These are phyloP conservation scores for Climacteris rufus DNA, from an alignment of 2,113 vertebrate species.

Conservation along the genomic window DNA sequence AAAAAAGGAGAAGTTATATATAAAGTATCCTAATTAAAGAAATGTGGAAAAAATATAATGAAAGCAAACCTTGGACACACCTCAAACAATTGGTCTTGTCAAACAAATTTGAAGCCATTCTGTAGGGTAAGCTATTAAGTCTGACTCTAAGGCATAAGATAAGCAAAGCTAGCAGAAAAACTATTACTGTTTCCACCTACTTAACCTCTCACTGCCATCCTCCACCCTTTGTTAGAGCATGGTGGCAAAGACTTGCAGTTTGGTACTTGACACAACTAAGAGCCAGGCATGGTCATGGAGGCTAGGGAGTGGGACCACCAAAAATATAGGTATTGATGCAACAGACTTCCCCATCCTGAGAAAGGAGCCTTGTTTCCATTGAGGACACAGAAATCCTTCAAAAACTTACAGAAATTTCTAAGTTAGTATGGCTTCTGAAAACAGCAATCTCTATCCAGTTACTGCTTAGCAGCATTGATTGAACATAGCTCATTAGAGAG, in stretches of 20 bases:
- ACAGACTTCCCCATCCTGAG: background rate
- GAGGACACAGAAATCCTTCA: background rate
- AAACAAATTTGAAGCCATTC: background rate
- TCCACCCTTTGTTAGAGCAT: background rate
- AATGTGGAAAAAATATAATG: background rate
- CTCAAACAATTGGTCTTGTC: background rate
- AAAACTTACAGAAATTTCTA: background rate
- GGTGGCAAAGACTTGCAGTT: background rate
- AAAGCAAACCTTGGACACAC: background rate
- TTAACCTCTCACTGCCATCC: background rate
- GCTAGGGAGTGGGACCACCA: background rate
- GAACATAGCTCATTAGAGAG: background rate
- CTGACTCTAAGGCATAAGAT: background rate
- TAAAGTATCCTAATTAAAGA: background rate
- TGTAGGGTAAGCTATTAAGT: background rate
- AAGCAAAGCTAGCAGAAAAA: background rate
- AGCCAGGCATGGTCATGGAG: background rate
- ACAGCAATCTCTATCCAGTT: background rate
- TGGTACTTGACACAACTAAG: background rate
- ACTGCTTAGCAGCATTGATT: background rate
- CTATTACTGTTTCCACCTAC: background rate
- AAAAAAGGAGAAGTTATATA: background rate
- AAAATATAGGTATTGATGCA: background rate
- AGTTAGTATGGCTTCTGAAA: background rate
- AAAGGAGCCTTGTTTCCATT: background rate